These are phyloP conservation scores for Hestina assimilis DNA, from an alignment of 1,140 invertebrate genomes.

Conservation along the genomic window DNA sequence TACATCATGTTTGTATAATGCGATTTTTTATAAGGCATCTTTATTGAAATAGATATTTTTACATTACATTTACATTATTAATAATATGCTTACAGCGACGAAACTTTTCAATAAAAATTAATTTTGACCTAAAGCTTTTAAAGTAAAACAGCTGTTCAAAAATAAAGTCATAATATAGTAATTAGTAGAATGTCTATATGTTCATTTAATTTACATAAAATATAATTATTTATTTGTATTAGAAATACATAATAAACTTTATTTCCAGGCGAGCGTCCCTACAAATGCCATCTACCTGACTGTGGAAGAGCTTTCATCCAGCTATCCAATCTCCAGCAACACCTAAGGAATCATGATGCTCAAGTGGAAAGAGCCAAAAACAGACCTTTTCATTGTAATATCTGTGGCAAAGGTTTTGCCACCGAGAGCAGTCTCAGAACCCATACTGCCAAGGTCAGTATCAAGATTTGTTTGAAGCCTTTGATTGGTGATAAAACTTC, in stretches of 20 bases:
- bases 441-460: slow-evolving; percentile 97
- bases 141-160: too few species aligned
- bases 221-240: too few species aligned
- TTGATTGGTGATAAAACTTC: too few species aligned
- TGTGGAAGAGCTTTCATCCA: slow-evolving; percentile 98
- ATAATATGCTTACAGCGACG: too few species aligned
- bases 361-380: slow-evolving; percentile 97
- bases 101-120: too few species aligned
- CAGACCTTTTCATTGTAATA: slow-evolving; percentile 96
- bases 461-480: slow-evolving; percentile 25
- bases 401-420: slow-evolving; percentile 97
- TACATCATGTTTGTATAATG: too few species aligned
- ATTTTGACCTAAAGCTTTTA: too few species aligned
- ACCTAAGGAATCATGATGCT: slow-evolving; percentile 96
- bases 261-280: slow-evolving; percentile 94
- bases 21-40: too few species aligned
- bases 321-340: slow-evolving; percentile 97
- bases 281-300: slow-evolving; percentile 96
- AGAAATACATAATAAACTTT: slow-evolving; percentile 1
- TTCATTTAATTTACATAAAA: background rate
- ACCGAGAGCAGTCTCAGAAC: slow-evolving; percentile 96
- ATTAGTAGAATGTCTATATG: too few species aligned
- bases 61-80: too few species aligned
- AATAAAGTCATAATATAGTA: too few species aligned
- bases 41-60: too few species aligned